phyloP scores from a whole-genome alignment of 1,140 invertebrate genomes.

The Aphelenchoides fujianensis region DNA sequence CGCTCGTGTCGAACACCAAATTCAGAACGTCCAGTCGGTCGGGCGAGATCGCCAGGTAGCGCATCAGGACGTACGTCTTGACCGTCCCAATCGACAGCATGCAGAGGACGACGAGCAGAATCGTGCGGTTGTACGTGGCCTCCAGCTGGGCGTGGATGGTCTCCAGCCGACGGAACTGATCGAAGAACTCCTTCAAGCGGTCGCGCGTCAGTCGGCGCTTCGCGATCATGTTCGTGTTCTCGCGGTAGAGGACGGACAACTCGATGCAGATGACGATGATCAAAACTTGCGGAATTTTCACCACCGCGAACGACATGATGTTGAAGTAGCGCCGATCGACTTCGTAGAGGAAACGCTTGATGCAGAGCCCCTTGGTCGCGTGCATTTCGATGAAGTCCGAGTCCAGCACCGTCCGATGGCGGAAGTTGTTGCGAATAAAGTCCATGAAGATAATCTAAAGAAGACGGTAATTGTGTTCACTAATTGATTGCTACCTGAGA shows the following conservation, averaged over 20 bases:
- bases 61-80: neutral
- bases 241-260: neutral
- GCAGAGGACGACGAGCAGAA: constrained; percentile 1
- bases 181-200: neutral
- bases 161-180: constrained; percentile 15
- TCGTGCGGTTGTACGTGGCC: neutral
- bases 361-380: neutral
- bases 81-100: neutral
- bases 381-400: constrained; percentile 3
- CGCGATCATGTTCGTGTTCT: neutral
- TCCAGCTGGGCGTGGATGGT: constrained; percentile 8
- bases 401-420: neutral
- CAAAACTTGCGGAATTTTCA: constrained; percentile 7
- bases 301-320: constrained; percentile 4
- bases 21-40: neutral
- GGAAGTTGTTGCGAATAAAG: neutral
- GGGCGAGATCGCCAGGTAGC: neutral
- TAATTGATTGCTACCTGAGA: neutral
- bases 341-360: neutral
- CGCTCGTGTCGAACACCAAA: neutral
- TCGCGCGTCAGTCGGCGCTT: neutral
- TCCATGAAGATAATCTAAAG: constrained; percentile 4
- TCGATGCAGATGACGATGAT: constrained; percentile 11
- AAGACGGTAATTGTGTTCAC: too few relatives aligned
- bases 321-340: constrained; percentile 7